Base-by-base conservation (phyloP, 2,113 vertebrate species). In the Uropsilus gracilis region DNA sequence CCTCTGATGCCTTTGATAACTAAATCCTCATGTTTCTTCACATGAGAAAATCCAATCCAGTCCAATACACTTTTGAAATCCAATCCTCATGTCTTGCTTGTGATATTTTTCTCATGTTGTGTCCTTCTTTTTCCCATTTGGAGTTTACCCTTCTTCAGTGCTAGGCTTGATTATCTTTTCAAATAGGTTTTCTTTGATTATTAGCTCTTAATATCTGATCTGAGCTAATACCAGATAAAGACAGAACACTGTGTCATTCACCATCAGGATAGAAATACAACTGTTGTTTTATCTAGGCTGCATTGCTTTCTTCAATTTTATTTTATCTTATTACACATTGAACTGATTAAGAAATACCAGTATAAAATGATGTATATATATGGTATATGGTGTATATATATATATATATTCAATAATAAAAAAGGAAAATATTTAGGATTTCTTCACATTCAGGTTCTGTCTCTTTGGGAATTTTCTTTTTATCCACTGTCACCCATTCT, bases 251-350 rank as follows among this genome's bases (percentile, higher is more conserved):
- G 30, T 50, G 68, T 69, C 20, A 17, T 46, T 64, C 12, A 57
- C 37, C 85, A 39, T 30, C 6, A 16, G 75, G 76, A 53, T 32
- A 55, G 75, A 46, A 55, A 83, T n/a, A 30, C 17, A 50, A 8
- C 59, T 37, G 42, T 61, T 0, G 0, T 13, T 90, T 64, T 81
- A 83, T 26, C 14, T 5, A 84, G n/a, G 24, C 22, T 32, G 24
- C 63, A 5, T 28, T 14, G 24, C 4, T 59, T 64, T 64, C 59
- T 71, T 39, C 63, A 37, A 57, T n/a, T n/a, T n/a, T n/a, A 46
- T 89, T 86, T 63, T 71, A n/a, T 80, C 83, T 90, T 66, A 80
- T 42, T 63, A 55, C 59, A 66, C n/a, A 80, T 34, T 80, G 75
- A 78, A 34, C n/a, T n/a, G n/a, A n/a, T n/a, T n/a, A n/a, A n/a